Conservation (phyloP, 2,797 vertebrate species). For the Manis javanica region DNA sequence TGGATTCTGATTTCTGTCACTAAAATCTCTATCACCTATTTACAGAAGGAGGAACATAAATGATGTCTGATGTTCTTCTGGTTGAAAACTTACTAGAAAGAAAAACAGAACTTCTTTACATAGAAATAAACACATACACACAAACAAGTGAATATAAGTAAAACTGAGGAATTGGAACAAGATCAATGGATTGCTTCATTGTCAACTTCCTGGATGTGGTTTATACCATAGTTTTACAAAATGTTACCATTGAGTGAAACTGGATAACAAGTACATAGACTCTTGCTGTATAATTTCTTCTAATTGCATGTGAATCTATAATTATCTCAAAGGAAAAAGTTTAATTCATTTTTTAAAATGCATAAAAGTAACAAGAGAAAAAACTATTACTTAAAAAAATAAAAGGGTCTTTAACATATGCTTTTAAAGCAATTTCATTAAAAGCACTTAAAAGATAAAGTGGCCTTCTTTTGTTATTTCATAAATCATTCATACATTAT, state of each 20-base stretch:
- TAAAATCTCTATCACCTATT: conserved; percentile 56
- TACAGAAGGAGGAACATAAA: conserved; percentile 23
- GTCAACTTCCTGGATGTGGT: not conserved
- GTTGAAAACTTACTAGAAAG: conserved; percentile 31
- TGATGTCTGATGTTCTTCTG: not conserved
- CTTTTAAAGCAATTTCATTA: not conserved
- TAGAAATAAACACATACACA: not conserved
- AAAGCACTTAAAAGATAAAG: not conserved
- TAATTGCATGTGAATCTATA: not conserved
- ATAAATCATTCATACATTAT: not conserved
- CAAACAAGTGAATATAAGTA: not conserved
- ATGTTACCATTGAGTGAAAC: not conserved
- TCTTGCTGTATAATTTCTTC: not conserved
- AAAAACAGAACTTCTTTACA: not conserved
- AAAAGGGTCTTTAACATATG: too few species aligned
- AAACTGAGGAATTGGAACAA: not conserved
- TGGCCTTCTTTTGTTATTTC: not conserved
- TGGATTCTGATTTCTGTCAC: conserved; percentile 9
- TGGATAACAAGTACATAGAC: not conserved
- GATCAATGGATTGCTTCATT: not conserved
- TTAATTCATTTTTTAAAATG: not conserved
- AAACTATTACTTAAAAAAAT: not conserved
- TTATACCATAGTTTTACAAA: not conserved
- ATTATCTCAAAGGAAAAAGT: conserved; percentile 26
- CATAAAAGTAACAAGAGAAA: not conserved